Percentiles rank a stretch among this genome's conserved stretches.
Conservation (phyloP, 2,113 vertebrate genomes). For the Phocoena sinus region DNA sequence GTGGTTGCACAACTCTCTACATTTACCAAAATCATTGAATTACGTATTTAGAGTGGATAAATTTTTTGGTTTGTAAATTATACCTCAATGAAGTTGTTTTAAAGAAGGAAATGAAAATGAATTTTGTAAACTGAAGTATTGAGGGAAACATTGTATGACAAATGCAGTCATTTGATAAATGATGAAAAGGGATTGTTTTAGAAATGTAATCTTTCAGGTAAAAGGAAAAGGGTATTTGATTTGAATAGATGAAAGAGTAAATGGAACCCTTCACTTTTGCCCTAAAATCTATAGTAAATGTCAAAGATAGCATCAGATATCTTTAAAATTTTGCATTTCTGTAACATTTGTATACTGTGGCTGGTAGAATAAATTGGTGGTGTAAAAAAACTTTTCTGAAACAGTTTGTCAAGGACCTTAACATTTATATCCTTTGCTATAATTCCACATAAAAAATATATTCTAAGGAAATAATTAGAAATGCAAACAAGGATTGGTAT, state of each 20-base stretch:
- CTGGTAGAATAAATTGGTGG: not conserved
- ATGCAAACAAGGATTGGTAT: not conserved
- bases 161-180: not conserved
- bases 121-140: not conserved
- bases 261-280: not conserved
- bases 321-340: not conserved
- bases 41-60: not conserved
- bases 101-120: not conserved
- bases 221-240: not conserved
- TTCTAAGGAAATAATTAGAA: not conserved
- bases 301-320: not conserved
- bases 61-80: not conserved
- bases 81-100: not conserved
- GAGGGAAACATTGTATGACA: not conserved
- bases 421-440: not conserved
- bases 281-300: not conserved
- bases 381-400: not conserved
- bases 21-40: not conserved
- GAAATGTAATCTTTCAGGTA: not conserved
- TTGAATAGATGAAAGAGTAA: not conserved
- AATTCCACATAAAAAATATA: not conserved
- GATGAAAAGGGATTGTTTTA: constrained; percentile 11
- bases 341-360: not conserved
- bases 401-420: not conserved
- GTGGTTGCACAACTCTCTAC: not conserved